Conservation (phyloP, 2,797 vertebrate genomes). For the Lepidocolaptes lacrymiger region DNA sequence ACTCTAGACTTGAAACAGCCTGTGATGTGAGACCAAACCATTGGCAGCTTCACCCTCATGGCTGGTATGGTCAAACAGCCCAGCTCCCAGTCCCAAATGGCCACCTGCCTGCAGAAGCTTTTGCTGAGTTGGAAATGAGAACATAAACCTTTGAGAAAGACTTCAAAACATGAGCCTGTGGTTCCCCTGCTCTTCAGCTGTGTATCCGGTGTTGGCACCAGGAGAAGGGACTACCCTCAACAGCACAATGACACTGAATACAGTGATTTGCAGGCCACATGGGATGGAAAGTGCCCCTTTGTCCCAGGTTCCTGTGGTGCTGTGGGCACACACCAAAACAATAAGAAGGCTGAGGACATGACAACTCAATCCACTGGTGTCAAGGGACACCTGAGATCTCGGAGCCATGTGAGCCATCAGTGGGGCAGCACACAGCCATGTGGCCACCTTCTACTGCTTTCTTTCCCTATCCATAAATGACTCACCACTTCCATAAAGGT, state of each 20-base stretch:
- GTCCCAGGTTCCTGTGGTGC: neutral
- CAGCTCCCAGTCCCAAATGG: neutral
- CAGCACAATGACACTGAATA: accelerated
- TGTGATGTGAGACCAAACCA: neutral
- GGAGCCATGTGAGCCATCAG: accelerated
- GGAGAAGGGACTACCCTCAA: neutral
- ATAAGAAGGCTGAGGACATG: neutral
- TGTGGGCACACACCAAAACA: neutral
- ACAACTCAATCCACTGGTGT: neutral
- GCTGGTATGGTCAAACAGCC: neutral
- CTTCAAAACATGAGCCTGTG: neutral
- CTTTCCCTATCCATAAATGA: neutral
- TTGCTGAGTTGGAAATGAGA: neutral
- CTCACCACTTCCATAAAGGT: neutral
- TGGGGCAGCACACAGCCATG: accelerated
- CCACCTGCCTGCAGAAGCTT: neutral
- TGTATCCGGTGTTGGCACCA: neutral
- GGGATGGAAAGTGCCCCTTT: neutral
- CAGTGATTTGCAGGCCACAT: neutral
- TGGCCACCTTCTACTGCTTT: neutral
- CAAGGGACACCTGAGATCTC: accelerated
- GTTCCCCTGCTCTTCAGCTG: neutral
- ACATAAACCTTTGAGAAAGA: neutral
- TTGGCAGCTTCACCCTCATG: neutral
- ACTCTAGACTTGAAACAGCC: neutral